These are phyloP conservation scores for Spisula subtruncata DNA, from an alignment of 2,888 invertebrate species.

Conservation along the genomic window DNA sequence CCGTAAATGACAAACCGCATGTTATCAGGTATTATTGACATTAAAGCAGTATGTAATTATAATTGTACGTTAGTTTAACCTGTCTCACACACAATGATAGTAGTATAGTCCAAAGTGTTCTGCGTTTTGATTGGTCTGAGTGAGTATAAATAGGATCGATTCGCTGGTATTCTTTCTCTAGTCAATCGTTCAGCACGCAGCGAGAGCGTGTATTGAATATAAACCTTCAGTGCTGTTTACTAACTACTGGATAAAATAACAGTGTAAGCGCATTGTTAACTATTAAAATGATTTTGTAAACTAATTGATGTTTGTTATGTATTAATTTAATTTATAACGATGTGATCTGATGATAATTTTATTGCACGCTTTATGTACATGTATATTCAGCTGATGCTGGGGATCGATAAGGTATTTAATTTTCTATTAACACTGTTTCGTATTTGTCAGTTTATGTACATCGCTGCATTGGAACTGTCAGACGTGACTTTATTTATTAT, in stretches of 20 bases:
- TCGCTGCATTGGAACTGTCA: too few relatives aligned
- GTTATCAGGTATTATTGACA: background rate
- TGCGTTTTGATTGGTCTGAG: slow-evolving; percentile 37
- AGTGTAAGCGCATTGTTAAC: background rate
- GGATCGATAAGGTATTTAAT: background rate
- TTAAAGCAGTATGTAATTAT: background rate
- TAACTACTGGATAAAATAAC: background rate
- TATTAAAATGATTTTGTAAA: background rate
- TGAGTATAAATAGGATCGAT: slow-evolving; percentile 23
- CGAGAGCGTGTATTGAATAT: background rate
- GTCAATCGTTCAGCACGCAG: slow-evolving; percentile 28
- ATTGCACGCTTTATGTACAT: background rate
- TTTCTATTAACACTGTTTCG: background rate
- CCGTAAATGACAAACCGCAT: background rate
- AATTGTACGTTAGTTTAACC: background rate
- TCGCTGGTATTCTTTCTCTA: slow-evolving; percentile 17
- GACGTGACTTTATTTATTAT: too few relatives aligned
- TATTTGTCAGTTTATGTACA: too few relatives aligned
- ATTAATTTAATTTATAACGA: background rate
- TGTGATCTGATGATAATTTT: background rate
- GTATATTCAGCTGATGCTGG: background rate
- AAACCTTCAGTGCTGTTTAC: background rate
- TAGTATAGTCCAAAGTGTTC: slow-evolving; percentile 24
- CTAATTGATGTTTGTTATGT: background rate
- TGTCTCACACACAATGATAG: background rate